phyloP scores from a whole-genome alignment of 2,797 vertebrate species.

The Austrolebias charrua region DNA sequence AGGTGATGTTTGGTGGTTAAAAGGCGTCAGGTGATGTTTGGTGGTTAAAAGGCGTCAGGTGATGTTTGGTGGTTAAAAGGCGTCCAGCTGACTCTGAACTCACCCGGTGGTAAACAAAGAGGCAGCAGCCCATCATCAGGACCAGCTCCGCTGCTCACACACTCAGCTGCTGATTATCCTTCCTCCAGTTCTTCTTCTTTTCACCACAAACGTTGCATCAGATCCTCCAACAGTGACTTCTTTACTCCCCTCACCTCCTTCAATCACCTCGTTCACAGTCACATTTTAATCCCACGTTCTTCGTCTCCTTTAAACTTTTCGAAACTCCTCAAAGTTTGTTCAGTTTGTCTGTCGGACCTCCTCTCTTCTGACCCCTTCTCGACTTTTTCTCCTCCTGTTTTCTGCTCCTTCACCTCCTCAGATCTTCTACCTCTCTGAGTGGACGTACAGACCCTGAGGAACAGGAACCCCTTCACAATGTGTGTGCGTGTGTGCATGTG shows the following conservation, averaged over 20 bases:
- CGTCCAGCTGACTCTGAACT: constrained; percentile 28
- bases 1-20: no score
- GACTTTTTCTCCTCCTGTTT: constrained; percentile 3
- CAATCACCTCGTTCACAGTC: constrained; percentile 32
- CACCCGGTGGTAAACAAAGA: constrained; percentile 70
- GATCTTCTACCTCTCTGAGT: constrained; percentile 45
- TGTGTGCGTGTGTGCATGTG: constrained; percentile 40
- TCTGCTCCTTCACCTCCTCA: constrained; percentile 12
- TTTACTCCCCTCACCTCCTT: not conserved
- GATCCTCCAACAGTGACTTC: constrained; percentile 1
- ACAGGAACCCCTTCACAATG: constrained; percentile 65
- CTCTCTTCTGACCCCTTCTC: constrained; percentile 3
- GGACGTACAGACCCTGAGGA: constrained; percentile 57
- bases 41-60: no score
- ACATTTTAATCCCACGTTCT: constrained; percentile 29
- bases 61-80: no score
- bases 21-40: no score
- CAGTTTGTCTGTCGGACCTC: not conserved
- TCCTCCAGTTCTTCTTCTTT: constrained; percentile 17
- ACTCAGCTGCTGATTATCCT: not conserved
- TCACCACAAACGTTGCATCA: constrained; percentile 38
- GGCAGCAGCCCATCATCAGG: constrained; percentile 72
- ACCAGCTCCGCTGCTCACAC: constrained; percentile 37
- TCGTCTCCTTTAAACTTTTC: not conserved
- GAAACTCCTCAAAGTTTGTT: not conserved